A percentile compares a stretch with the other conserved stretches of the same genome.
phyloP scores from a whole-genome alignment of 2,888 invertebrate species.

The Megamerina dolium region DNA sequence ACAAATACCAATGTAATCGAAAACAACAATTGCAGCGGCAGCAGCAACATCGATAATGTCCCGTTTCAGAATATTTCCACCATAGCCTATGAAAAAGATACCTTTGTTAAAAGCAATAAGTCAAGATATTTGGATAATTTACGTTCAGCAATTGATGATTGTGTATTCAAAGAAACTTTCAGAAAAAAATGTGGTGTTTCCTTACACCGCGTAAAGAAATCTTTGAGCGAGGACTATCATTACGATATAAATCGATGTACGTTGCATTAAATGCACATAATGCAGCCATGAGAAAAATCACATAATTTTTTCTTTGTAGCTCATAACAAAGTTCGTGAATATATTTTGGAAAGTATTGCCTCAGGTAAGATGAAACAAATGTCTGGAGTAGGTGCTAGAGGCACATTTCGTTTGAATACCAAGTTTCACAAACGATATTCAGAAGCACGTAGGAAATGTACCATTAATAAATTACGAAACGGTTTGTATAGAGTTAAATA shows the following conservation, averaged over 20 bases:
- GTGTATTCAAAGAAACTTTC: conserved; percentile 3
- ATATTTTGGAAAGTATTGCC: not conserved
- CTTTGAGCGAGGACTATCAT: not conserved
- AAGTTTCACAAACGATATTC: not conserved
- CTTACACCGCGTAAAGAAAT: not conserved
- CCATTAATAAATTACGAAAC: too few species aligned
- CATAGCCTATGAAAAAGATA: too few species aligned
- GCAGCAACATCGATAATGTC: too few species aligned
- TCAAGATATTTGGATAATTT: not conserved
- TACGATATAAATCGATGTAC: not conserved
- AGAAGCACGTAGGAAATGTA: too few species aligned
- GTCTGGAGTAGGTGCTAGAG: conserved; percentile 5
- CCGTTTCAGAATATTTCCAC: too few species aligned
- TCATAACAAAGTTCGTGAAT: not conserved
- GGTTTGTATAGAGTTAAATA: too few species aligned
- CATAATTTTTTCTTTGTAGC: too few species aligned
- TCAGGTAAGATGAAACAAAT: conserved; percentile 5
- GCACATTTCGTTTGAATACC: conserved; percentile 6
- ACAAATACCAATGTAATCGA: too few species aligned
- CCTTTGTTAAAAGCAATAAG: not conserved
- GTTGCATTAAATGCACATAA: too few species aligned
- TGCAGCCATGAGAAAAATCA: too few species aligned
- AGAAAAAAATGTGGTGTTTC: conserved; percentile 3
- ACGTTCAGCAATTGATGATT: conserved; percentile 2
- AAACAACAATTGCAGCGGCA: too few species aligned